These are phyloP conservation scores for Crypturellus tataupa DNA, from an alignment of 2,797 vertebrate species.

Conservation along the genomic window DNA sequence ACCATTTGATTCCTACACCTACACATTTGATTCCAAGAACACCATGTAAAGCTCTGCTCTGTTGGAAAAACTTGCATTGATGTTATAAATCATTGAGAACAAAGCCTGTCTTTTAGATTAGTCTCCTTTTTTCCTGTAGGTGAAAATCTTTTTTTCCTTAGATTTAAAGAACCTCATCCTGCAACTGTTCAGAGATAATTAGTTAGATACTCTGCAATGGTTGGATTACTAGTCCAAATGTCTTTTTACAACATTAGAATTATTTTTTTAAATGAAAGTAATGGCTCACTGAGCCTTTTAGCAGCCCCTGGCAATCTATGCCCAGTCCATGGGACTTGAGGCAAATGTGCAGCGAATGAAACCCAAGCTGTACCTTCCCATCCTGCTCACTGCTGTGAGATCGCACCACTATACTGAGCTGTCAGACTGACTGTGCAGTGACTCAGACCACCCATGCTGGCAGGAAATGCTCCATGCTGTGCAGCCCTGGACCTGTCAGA, in stretches of 20 bases:
- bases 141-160: not conserved
- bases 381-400: not conserved
- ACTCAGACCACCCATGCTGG: conserved; percentile 74
- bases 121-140: not conserved
- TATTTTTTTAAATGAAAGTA: not conserved
- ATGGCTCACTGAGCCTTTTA: not conserved
- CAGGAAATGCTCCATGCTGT: conserved; percentile 61
- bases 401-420: conserved; percentile 54
- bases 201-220: not conserved
- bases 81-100: not conserved
- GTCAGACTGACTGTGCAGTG: conserved; percentile 49
- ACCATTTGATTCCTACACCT: too few species aligned
- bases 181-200: not conserved
- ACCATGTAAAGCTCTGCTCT: not conserved
- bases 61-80: not conserved
- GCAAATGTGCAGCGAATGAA: conserved; percentile 53
- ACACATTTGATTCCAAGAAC: not conserved
- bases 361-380: conserved; percentile 54
- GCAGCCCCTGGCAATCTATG: not conserved
- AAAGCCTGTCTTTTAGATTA: not conserved
- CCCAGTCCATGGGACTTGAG: conserved; percentile 39
- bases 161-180: not conserved
- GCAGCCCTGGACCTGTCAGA: conserved; percentile 51
- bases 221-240: not conserved
- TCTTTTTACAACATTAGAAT: not conserved